These are phyloP conservation scores for Selenia dentaria DNA, from an alignment of 2,888 invertebrate genomes.

Conservation along the genomic window DNA sequence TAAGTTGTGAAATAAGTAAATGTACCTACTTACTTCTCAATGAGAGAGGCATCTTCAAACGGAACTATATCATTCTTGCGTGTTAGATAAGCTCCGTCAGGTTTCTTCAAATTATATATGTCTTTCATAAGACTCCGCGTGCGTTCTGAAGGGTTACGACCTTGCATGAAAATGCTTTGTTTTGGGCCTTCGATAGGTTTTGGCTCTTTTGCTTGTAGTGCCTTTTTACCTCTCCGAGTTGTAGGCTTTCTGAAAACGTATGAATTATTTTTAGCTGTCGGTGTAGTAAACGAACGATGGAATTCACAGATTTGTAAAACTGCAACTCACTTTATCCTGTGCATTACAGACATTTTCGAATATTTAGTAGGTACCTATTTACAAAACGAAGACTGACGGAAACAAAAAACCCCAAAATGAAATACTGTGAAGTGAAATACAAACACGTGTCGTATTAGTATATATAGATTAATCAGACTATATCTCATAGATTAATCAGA, in stretches of 20 bases:
- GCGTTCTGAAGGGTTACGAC: constrained; percentile 90
- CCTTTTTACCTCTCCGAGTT: constrained; percentile 94
- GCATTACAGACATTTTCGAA: constrained; percentile 63
- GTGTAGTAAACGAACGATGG: too few species aligned
- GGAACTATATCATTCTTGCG: constrained; percentile 95
- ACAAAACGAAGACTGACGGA: too few species aligned
- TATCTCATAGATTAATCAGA: too few species aligned
- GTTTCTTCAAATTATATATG: constrained; percentile 94
- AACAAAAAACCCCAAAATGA: too few species aligned
- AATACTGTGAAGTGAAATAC: too few species aligned
- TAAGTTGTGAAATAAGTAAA: too few species aligned
- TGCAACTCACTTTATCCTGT: constrained; percentile 68
- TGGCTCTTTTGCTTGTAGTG: constrained; percentile 91
- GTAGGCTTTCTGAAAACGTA: constrained; percentile 92
- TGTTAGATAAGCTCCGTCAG: constrained; percentile 89
- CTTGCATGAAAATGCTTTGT: constrained; percentile 92
- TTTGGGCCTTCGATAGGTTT: constrained; percentile 96
- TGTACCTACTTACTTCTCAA: constrained; percentile 87
- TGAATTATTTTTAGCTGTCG: too few species aligned
- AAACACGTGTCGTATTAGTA: too few species aligned
- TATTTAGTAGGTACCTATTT: neutral
- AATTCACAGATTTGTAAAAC: neutral
- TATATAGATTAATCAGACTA: too few species aligned
- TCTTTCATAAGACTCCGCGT: constrained; percentile 92
- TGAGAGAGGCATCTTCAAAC: constrained; percentile 94